Evolutionary conservation across 2,797 vertebrate genomes (phyloP), one percentile per base, ranked within the genome.

Genomic region (Clamator glandarius): DNA sequence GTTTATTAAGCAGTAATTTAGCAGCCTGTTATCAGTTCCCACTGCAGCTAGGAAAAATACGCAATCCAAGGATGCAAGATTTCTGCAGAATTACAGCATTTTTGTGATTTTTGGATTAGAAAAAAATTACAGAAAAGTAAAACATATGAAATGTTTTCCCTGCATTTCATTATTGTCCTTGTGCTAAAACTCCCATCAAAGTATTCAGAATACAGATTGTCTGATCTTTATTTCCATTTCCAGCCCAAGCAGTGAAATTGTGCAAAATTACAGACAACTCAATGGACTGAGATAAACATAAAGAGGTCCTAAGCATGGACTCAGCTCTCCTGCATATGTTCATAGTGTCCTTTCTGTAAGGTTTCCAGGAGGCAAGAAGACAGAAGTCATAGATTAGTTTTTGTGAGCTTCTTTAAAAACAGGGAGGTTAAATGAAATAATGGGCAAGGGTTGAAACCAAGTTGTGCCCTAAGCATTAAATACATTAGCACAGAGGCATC

Each of bases 1-100:
- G 64, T 91, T 95, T 96, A 95, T 90, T 95, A 95, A 95, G 86
- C 86, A 95, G 90, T 83, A 89, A 95, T 95, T 95, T 92, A 91
- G 89, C 77, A 95, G 95, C 54, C 90, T 90, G 80, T 92, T 96
- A 92, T 89, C 87, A 91, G 55, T 42, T 86, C 48, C 74, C 79
- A 12, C 62, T 25, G 41, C 31, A 91, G 80, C 50, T 42, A 86
- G 66, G 73, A 54, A 94, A 93, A 93, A 88, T n/a, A 59, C 2
- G 33, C 73, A 81, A 59, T 70, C 51, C 74, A 81, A 88, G 55
- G 15, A 23, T 3, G 39, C 2, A 48, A 92, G 84, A 69, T 46
- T 84, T 87, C 81, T 8, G 5, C 69, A 76, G 84, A 90, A 95
- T 83, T 94, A 86, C 81, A 84, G 89, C 14, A 13, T 67, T 90